A percentile compares a stretch with the other conserved stretches of the same genome.
These are phyloP conservation scores for Dendrophyllia cribrosa DNA, from an alignment of 64 coral and sea anemone species.

Conservation along the genomic window DNA sequence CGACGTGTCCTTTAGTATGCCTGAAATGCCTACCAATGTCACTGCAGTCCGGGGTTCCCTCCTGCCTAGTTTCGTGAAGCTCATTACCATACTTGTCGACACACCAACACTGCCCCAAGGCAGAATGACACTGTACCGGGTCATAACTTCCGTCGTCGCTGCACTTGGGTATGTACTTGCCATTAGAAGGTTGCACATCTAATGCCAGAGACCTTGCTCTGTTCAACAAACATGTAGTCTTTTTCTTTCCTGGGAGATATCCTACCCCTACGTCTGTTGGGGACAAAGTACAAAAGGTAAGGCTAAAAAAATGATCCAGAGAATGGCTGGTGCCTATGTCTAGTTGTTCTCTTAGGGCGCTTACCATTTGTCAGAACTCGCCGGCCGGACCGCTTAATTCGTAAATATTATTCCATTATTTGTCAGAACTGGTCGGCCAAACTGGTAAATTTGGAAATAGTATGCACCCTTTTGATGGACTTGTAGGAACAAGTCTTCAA, in stretches of 20 bases:
- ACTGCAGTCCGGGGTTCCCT: conserved; percentile 24
- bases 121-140: conserved; percentile 69
- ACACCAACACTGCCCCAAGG: conserved; percentile 77
- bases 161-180: conserved; percentile 76
- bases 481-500: too few relatives aligned
- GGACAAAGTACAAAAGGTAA: neutral
- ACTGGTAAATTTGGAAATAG: too few relatives aligned
- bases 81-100: conserved; percentile 73
- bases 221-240: conserved; percentile 10
- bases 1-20: too few relatives aligned
- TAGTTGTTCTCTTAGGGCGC: too few relatives aligned
- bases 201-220: conserved; percentile 38
- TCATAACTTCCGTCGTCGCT: conserved; percentile 58
- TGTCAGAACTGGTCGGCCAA: too few relatives aligned
- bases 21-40: conserved; percentile 23
- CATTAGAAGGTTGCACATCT: neutral
- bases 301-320: too few relatives aligned
- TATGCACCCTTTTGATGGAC: too few relatives aligned
- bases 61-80: conserved; percentile 43
- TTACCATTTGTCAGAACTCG: too few relatives aligned
- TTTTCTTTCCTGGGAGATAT: neutral
- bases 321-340: too few relatives aligned
- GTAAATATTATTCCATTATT: too few relatives aligned
- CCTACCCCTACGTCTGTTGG: neutral
- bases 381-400: too few relatives aligned